Conservation (phyloP, 2,888 invertebrate species). For the Drosophila subsilvestris region DNA sequence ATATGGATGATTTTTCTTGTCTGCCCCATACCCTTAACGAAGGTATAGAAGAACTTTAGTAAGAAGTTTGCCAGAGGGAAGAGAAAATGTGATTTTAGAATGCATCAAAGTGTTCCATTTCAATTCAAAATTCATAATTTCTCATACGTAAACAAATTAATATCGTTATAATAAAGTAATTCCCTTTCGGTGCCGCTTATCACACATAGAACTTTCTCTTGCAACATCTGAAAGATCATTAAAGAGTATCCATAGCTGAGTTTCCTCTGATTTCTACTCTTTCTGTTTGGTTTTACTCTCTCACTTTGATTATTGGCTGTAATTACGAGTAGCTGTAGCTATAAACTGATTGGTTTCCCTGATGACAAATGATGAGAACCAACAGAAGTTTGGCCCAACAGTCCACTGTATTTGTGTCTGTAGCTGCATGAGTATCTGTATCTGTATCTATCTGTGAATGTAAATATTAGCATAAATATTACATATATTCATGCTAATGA, state of each 20-base stretch:
- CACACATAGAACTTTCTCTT: too few species aligned
- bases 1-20: conserved; percentile 20
- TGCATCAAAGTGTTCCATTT: too few species aligned
- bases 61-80: background rate
- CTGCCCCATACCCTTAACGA: background rate
- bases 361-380: conserved; percentile 72
- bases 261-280: background rate
- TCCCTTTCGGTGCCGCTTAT: too few species aligned
- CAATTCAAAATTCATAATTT: too few species aligned
- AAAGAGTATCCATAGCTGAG: conserved; percentile 1
- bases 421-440: background rate
- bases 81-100: too few species aligned
- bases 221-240: too few species aligned
- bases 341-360: conserved; percentile 59
- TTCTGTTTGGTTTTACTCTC: conserved; percentile 5
- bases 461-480: conserved; percentile 76
- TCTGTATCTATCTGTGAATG: conserved; percentile 14
- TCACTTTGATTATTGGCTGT: conserved; percentile 70
- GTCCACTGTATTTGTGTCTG: background rate
- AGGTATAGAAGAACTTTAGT: background rate
- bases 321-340: conserved; percentile 58
- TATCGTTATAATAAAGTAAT: too few species aligned
- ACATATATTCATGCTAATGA: conserved; percentile 69
- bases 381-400: conserved; percentile 20
- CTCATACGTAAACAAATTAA: background rate